Evolutionary conservation across 2,113 vertebrate species (phyloP), one percentile per base, ranked within the genome.

Genomic region (Leucosticte australis): DNA sequence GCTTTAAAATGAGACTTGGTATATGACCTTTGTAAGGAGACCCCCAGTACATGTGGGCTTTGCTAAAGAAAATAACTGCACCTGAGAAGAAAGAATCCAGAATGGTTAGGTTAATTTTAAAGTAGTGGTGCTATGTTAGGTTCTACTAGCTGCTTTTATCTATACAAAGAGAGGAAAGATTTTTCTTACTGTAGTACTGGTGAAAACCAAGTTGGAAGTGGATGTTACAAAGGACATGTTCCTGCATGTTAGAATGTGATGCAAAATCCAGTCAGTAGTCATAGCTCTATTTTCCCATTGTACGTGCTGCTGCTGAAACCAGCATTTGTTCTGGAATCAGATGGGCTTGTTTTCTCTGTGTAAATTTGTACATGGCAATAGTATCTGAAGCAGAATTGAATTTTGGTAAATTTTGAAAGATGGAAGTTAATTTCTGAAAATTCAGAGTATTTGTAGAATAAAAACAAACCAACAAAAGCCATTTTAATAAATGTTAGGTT

Each of bases 91-190:
- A 90, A 87, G 77, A 90, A 87, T 41, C 55, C 30, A 17, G 55
- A 41, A 81, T 75, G 39, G 13, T 69, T 87, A 83, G 35, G 46
- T 83, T 89, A 73, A 59, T 94, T 85, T 95, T 77, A 87, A 96
- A 90, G 65, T 52, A 83, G 41, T 55, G 46, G 69, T 93, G 69
- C 65, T 87, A 1, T 79, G 37, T 90, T 94, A 80, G 55, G n/a
- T 89, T 95, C 92, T 71, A 73, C 9, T 78, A 82, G 35, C 65
- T 97, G 50, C 41, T 92, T 83, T 96, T 96, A 42, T 89, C 84
- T 91, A 17, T 47, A 39, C 11, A 20, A 85, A 86, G 50, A 39
- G 21, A 31, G 52, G n/a, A 91, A 69, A 46, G 59, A 59, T 50
- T 73, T 77, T 80, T 87, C 18, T 89, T 55, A 21, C 69, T 84